Evolutionary conservation across 1,140 invertebrate genomes (phyloP).

Genomic region (Drosophila guanche): DNA sequence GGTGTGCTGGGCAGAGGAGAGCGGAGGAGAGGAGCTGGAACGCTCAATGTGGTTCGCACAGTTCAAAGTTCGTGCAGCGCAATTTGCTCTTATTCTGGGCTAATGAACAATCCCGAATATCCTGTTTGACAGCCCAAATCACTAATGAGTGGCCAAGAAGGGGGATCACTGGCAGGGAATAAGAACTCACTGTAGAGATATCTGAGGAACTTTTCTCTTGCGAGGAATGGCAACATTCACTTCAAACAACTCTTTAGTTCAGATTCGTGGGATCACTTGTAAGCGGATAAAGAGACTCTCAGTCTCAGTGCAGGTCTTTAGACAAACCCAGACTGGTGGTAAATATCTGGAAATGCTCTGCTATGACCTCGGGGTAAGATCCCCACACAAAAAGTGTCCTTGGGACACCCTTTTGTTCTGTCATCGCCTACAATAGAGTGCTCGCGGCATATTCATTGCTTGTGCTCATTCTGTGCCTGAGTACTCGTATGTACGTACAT

Average conservation of each 20-base stretch:
- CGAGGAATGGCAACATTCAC: no score
- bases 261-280: no score
- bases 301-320: no score
- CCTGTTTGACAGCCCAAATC: constrained; percentile 46
- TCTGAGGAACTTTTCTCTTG: no score
- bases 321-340: no score
- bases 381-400: background rate
- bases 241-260: no score
- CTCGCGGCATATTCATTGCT: no score
- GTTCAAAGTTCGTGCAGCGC: constrained; percentile 59
- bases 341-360: no score
- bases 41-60: constrained; percentile 29
- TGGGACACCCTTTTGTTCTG: background rate
- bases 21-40: background rate
- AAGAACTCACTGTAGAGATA: background rate
- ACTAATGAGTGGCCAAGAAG: constrained; percentile 20
- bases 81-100: constrained; percentile 32
- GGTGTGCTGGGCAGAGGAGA: background rate
- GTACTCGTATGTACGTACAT: background rate
- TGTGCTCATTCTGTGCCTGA: no score
- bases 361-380: no score
- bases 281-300: no score
- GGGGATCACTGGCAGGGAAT: no score
- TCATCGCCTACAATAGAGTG: constrained; percentile 21
- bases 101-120: constrained; percentile 62